Conservation (phyloP, 2,797 vertebrate genomes). For the Melanotaenia parkinsoni region DNA sequence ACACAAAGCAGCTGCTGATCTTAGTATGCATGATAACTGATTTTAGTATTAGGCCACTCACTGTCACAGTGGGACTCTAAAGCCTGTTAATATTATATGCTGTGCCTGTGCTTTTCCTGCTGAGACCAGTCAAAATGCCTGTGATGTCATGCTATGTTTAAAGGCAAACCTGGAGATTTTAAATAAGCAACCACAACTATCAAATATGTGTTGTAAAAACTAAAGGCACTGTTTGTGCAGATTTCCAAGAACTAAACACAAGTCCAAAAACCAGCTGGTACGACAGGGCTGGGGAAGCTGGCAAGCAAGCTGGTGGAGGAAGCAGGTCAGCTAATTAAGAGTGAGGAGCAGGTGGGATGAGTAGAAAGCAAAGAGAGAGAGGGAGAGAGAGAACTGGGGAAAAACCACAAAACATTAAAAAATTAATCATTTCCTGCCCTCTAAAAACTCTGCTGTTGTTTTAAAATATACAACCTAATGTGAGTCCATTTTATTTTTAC, state of each 20-base stretch:
- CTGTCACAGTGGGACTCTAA: not conserved
- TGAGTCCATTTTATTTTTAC: slow-evolving; percentile 24
- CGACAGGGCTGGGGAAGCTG: not conserved
- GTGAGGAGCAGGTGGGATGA: not conserved
- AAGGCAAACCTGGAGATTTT: not conserved
- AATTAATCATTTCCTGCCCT: not conserved
- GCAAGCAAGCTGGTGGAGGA: not conserved
- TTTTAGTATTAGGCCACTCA: not conserved
- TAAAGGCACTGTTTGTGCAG: not conserved
- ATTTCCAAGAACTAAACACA: not conserved
- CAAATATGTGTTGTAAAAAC: not conserved
- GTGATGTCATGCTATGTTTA: not conserved
- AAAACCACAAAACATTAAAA: not conserved
- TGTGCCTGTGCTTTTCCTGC: not conserved
- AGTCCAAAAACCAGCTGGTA: not conserved
- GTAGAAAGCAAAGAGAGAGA: not conserved
- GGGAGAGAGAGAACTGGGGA: not conserved
- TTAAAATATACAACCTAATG: not conserved
- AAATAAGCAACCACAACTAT: not conserved
- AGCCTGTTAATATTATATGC: slow-evolving; percentile 1
- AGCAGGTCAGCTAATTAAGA: slow-evolving; percentile 1
- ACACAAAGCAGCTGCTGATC: not conserved
- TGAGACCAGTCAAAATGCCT: slow-evolving; percentile 2
- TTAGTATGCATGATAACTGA: not conserved
- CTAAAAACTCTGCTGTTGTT: not conserved